Percentiles rank a stretch among this genome's conserved stretches.
These are phyloP conservation scores for Drosophila mercatorum DNA, from an alignment of 2,888 invertebrate genomes.

Conservation along the genomic window DNA sequence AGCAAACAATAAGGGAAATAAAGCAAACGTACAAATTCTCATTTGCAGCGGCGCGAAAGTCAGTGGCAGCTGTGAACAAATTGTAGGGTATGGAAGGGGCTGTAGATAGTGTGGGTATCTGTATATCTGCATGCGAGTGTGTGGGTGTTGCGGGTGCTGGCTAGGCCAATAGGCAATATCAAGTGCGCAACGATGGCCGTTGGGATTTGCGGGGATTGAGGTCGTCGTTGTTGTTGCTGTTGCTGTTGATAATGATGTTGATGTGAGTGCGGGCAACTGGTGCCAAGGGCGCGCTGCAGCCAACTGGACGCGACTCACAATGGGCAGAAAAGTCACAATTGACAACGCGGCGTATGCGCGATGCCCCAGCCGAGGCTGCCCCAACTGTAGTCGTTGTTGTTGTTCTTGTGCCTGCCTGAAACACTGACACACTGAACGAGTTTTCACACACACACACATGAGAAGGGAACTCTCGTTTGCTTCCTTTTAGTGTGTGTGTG, in stretches of 20 bases:
- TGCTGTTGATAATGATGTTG: constrained; percentile 3
- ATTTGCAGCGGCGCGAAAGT: constrained; percentile 39
- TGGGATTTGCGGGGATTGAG: constrained; percentile 54
- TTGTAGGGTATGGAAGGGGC: not conserved
- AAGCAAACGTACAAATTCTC: constrained; percentile 55
- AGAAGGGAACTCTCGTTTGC: constrained; percentile 23
- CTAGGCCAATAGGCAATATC: constrained; percentile 76
- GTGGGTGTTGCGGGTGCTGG: constrained; percentile 23
- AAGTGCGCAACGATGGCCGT: constrained; percentile 63
- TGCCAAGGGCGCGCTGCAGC: constrained; percentile 62
- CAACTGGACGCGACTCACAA: constrained; percentile 30
- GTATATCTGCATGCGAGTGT: too few species aligned
- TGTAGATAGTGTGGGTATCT: too few species aligned
- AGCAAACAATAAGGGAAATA: constrained; percentile 40
- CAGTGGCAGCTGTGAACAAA: constrained; percentile 14
- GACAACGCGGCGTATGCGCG: constrained; percentile 76
- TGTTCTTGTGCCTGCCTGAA: constrained; percentile 51
- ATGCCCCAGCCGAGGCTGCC: constrained; percentile 35
- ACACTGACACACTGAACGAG: constrained; percentile 79
- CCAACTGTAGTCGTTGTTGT: constrained; percentile 60
- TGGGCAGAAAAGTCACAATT: constrained; percentile 55
- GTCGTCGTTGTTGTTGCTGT: constrained; percentile 27
- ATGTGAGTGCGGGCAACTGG: constrained; percentile 48
- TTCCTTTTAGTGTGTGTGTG: constrained; percentile 46
- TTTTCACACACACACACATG: constrained; percentile 46